A percentile compares a stretch with the other conserved stretches of the same genome.
These are phyloP conservation scores for Tauraco hartlaubi DNA, from an alignment of 2,797 vertebrate species.

Conservation along the genomic window DNA sequence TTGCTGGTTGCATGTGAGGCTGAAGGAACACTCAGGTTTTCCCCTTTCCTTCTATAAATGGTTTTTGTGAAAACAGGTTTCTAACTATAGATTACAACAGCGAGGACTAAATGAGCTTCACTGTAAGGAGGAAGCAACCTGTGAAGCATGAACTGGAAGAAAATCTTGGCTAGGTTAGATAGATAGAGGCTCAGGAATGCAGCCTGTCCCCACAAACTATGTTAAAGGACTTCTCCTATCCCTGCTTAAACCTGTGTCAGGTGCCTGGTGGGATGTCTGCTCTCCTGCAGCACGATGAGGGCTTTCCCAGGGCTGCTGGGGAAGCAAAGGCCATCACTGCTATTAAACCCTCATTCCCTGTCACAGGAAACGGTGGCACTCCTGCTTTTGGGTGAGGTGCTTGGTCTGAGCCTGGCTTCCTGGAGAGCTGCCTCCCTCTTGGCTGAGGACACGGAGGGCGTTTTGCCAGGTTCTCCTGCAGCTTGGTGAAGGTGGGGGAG, in stretches of 20 bases:
- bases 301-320: not conserved
- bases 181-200: not conserved
- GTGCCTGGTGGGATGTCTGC: not conserved
- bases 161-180: not conserved
- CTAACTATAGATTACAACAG: slow-evolving; percentile 21
- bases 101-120: not conserved
- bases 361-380: not conserved
- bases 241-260: not conserved
- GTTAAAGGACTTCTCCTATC: not conserved
- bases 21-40: not conserved
- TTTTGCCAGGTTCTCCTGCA: not conserved
- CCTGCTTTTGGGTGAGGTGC: not conserved
- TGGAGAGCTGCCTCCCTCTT: not conserved
- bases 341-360: not conserved
- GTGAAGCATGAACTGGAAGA: not conserved
- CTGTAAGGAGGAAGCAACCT: not conserved
- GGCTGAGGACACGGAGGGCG: not conserved
- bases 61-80: not conserved
- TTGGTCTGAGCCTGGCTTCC: not conserved
- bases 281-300: not conserved
- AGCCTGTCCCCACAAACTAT: not conserved
- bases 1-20: not conserved
- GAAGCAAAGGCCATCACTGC: not conserved
- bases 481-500: not conserved
- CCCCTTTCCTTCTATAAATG: not conserved